These are phyloP conservation scores for Natator depressus DNA, from an alignment of 2,113 vertebrate species.

Conservation along the genomic window DNA sequence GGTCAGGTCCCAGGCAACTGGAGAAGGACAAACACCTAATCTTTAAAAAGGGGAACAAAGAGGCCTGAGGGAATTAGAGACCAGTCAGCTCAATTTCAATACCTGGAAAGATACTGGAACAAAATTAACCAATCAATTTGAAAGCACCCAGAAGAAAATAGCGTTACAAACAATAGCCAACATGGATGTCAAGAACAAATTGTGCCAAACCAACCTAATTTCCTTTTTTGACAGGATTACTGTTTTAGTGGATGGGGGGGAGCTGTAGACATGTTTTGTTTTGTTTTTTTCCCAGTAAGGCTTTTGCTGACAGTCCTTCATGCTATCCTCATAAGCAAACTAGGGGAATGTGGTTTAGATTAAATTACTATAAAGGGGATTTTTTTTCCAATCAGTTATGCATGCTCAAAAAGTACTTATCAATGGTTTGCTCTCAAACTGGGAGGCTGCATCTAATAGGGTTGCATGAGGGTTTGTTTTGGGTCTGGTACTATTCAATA, in stretches of 20 bases:
- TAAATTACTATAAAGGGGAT: not conserved
- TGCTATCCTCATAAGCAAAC: not conserved
- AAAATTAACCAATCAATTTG: not conserved
- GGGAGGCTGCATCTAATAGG: not conserved
- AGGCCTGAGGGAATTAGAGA: not conserved
- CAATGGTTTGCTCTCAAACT: not conserved
- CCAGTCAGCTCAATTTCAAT: not conserved
- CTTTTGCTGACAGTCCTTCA: too few relatives aligned
- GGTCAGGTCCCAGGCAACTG: not conserved
- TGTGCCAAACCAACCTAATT: not conserved
- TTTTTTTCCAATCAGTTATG: not conserved
- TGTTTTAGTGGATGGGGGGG: not conserved
- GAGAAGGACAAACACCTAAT: not conserved
- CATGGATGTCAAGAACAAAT: not conserved
- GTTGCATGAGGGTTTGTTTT: not conserved
- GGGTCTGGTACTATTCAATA: not conserved
- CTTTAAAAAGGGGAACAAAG: not conserved
- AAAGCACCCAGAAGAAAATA: not conserved
- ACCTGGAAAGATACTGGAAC: not conserved
- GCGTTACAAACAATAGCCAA: not conserved
- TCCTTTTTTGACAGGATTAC: not conserved
- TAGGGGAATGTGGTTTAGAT: not conserved
- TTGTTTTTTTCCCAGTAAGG: too few relatives aligned
- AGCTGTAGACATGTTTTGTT: not conserved
- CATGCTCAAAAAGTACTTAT: not conserved